Evolutionary conservation across 1,140 invertebrate genomes (phyloP).

Genomic region (Drosophila aff.): DNA sequence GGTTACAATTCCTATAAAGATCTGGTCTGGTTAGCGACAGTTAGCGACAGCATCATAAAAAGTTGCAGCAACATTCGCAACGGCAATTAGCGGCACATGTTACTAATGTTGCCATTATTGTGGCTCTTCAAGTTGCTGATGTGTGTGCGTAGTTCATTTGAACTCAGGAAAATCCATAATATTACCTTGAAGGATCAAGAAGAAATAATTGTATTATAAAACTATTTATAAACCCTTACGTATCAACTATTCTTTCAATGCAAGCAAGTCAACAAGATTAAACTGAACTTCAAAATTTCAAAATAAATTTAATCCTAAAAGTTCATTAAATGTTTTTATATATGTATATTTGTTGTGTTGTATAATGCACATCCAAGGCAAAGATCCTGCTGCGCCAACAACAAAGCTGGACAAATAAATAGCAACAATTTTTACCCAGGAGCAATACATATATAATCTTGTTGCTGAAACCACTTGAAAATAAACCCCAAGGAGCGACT

Average conservation of each 20-base stretch:
- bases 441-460: constrained; percentile 19
- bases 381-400: neutral
- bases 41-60: constrained; percentile 52
- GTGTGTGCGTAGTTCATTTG: neutral
- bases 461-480: constrained; percentile 27
- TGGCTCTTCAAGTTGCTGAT: constrained; percentile 5
- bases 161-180: too few species aligned
- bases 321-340: neutral
- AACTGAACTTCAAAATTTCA: neutral
- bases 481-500: constrained; percentile 30
- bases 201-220: too few species aligned
- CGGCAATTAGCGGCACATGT: constrained; percentile 72
- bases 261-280: neutral
- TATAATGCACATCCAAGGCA: neutral
- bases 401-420: constrained; percentile 7
- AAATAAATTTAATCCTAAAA: neutral
- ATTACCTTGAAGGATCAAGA: too few species aligned
- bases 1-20: constrained; percentile 39
- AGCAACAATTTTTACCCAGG: neutral
- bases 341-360: neutral
- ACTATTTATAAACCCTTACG: neutral
- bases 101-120: constrained; percentile 57
- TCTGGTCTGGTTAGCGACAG: constrained; percentile 29
- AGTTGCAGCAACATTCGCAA: constrained; percentile 59
- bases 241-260: neutral